Percentiles rank a stretch among this genome's conserved stretches.
These are phyloP conservation scores for Conus betulinus DNA, from an alignment of 1,140 invertebrate genomes.

Conservation along the genomic window DNA sequence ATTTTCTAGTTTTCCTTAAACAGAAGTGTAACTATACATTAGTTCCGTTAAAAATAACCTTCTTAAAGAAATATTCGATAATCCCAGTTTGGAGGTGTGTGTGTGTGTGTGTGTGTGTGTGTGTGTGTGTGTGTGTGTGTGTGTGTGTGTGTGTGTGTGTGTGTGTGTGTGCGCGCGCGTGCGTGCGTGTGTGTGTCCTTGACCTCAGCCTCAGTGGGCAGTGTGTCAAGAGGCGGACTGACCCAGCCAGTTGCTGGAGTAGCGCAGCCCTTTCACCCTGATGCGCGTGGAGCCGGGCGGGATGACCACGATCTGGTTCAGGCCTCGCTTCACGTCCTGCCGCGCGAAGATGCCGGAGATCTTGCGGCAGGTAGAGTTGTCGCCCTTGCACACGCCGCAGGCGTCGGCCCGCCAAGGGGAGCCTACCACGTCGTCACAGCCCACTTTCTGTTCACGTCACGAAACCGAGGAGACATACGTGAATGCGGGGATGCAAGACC, in stretches of 20 bases:
- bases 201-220: too few relatives aligned
- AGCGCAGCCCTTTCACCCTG: slow-evolving; percentile 88
- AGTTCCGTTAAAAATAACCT: too few relatives aligned
- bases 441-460: slow-evolving; percentile 84
- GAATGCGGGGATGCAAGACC: too few relatives aligned
- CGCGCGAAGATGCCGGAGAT: slow-evolving; percentile 87
- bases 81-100: not conserved
- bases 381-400: slow-evolving; percentile 93
- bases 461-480: not conserved
- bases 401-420: slow-evolving; percentile 85
- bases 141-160: not conserved
- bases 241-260: slow-evolving; percentile 91
- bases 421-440: slow-evolving; percentile 95
- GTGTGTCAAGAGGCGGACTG: slow-evolving; percentile 53
- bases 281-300: slow-evolving; percentile 91
- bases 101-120: slow-evolving; percentile 15
- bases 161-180: not conserved
- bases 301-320: slow-evolving; percentile 90
- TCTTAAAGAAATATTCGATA: too few relatives aligned
- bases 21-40: too few relatives aligned
- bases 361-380: slow-evolving; percentile 90
- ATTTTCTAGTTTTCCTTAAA: too few relatives aligned
- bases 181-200: not conserved
- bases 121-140: slow-evolving; percentile 10
- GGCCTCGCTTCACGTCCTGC: slow-evolving; percentile 86